Conservation (phyloP, 2,888 invertebrate species). For the Seira ritae region DNA sequence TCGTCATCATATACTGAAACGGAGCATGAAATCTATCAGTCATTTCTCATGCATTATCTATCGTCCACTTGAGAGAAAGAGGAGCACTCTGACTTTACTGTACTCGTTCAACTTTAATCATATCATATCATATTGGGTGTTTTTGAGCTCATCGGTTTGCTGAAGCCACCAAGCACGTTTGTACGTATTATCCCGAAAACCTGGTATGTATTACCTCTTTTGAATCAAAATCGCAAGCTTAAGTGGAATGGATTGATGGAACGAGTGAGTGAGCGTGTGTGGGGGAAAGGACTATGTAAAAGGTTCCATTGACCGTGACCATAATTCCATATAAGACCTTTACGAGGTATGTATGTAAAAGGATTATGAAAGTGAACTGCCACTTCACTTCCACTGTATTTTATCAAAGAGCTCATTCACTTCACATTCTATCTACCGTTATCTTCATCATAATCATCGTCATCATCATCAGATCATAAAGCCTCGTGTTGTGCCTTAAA, state of each 20-base stretch:
- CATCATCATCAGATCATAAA: constrained; percentile 30
- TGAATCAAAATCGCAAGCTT: background rate
- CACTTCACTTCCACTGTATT: constrained; percentile 14
- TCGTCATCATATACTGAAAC: background rate
- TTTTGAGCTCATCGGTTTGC: background rate
- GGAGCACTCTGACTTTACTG: background rate
- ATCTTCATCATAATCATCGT: constrained; percentile 16
- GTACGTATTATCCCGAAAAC: background rate
- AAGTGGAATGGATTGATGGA: constrained; percentile 1
- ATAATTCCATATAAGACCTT: constrained; percentile 4
- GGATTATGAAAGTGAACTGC: constrained; percentile 16
- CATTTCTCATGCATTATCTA: constrained; percentile 28
- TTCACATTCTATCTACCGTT: constrained; percentile 2
- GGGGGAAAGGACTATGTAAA: constrained; percentile 20
- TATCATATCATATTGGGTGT: constrained; percentile 20
- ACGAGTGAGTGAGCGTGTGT: background rate
- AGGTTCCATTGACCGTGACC: constrained; percentile 55
- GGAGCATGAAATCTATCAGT: constrained; percentile 25
- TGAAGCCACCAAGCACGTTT: background rate
- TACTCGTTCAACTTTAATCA: constrained; percentile 21
- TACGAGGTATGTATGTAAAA: background rate
- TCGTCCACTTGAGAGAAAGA: constrained; percentile 34
- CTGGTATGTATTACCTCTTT: background rate
- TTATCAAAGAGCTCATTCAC: constrained; percentile 13
- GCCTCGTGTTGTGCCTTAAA: constrained; percentile 26